These are phyloP conservation scores for Sardinella longiceps DNA, from an alignment of 2,797 vertebrate species.

Conservation along the genomic window DNA sequence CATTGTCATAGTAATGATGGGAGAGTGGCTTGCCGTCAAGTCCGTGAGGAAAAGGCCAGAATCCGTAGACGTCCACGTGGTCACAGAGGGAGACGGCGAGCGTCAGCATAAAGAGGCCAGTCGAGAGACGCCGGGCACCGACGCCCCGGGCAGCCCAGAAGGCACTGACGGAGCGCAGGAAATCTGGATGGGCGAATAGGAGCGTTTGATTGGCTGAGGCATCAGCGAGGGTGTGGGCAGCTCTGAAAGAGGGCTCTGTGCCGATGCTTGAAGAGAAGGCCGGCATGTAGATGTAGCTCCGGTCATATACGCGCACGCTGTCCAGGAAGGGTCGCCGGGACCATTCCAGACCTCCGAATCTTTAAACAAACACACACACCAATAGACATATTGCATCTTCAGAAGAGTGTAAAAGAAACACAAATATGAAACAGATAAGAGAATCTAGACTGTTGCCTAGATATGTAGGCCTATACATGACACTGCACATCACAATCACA, in stretches of 20 bases:
- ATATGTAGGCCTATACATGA: no score
- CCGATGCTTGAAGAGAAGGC: slow-evolving; percentile 82
- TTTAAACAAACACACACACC: neutral
- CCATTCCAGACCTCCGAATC: slow-evolving; percentile 8
- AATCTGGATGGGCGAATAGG: slow-evolving; percentile 75
- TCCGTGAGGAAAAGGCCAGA: neutral
- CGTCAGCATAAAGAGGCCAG: slow-evolving; percentile 65
- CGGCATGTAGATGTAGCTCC: slow-evolving; percentile 84
- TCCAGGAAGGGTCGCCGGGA: neutral
- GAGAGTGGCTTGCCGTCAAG: neutral
- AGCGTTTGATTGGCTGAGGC: slow-evolving; percentile 74
- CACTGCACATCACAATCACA: no score
- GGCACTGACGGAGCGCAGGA: neutral
- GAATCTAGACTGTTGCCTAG: no score
- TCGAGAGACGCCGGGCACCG: neutral
- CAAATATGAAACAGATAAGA: no score
- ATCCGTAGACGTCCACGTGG: slow-evolving; percentile 81
- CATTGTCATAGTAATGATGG: slow-evolving; percentile 74
- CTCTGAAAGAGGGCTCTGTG: slow-evolving; percentile 78
- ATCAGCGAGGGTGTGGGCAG: slow-evolving; percentile 79
- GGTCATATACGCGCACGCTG: neutral
- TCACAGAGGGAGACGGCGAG: slow-evolving; percentile 79
- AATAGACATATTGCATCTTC: neutral
- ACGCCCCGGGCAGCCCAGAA: neutral
- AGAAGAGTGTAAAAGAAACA: neutral